Conservation (phyloP, 2,797 vertebrate species). For the Cirrhinus mrigala region DNA sequence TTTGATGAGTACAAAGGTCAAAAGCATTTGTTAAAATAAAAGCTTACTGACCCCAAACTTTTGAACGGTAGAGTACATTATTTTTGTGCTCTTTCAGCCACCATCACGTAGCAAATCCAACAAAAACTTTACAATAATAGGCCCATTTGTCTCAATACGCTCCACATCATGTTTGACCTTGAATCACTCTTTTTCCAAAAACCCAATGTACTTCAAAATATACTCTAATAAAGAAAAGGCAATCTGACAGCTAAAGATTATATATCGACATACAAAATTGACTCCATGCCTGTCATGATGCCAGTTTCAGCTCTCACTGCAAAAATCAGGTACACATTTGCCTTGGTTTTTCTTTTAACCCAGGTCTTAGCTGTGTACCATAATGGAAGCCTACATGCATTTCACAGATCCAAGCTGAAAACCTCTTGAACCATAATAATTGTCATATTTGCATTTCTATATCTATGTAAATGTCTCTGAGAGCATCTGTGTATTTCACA, state of each 20-base stretch:
- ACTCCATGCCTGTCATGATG: not conserved
- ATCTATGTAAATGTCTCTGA: slow-evolving; percentile 27
- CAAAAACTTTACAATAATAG: not conserved
- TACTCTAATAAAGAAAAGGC: not conserved
- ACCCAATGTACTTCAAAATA: not conserved
- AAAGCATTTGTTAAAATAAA: not conserved
- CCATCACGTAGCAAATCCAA: not conserved
- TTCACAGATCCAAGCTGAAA: slow-evolving; percentile 1
- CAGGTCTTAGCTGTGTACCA: not conserved
- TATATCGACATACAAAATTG: slow-evolving; percentile 1
- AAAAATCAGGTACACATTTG: slow-evolving; percentile 32
- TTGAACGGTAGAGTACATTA: not conserved
- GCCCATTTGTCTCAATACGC: slow-evolving; percentile 5
- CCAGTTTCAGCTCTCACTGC: not conserved
- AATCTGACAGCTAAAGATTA: not conserved
- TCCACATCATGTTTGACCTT: slow-evolving; percentile 15
- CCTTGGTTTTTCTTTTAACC: not conserved
- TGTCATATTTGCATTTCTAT: slow-evolving; percentile 32
- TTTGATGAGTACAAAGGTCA: too few relatives aligned
- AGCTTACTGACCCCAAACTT: not conserved
- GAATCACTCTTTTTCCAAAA: not conserved
- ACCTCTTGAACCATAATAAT: slow-evolving; percentile 15
- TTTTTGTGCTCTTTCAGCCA: not conserved
- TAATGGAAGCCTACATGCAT: slow-evolving; percentile 15
- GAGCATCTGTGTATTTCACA: slow-evolving; percentile 4